Evolutionary conservation across 2,113 vertebrate species (phyloP).

Genomic region (Chloebia gouldiae): DNA sequence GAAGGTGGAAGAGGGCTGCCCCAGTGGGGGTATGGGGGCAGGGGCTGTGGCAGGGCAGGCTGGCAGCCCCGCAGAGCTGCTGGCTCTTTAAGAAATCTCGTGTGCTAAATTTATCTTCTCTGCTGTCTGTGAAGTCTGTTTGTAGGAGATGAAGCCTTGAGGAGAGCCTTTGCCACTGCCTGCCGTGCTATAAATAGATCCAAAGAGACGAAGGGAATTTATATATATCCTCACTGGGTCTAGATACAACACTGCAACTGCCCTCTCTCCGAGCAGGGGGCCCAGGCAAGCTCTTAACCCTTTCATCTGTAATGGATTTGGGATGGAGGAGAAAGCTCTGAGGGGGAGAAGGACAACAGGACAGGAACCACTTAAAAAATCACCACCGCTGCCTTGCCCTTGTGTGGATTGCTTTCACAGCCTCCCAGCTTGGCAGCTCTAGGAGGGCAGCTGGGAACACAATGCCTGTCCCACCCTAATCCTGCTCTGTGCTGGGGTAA

Average conservation of each 20-base stretch:
- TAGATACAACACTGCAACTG: conserved; percentile 54
- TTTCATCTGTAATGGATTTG: neutral
- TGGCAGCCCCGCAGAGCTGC: neutral
- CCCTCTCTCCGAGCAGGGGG: conserved; percentile 34
- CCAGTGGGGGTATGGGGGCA: neutral
- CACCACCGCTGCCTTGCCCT: neutral
- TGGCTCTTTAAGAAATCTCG: conserved; percentile 61
- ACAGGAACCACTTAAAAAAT: conserved; percentile 2
- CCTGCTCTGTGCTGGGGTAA: neutral
- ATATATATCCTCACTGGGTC: conserved; percentile 57
- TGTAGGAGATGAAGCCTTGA: conserved; percentile 67
- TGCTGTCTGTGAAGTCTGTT: conserved; percentile 63
- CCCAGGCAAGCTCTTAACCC: conserved; percentile 48
- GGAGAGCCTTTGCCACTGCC: conserved; percentile 60
- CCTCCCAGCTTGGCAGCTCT: neutral
- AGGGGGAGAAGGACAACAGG: neutral
- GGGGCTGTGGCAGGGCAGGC: neutral
- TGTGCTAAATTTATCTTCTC: conserved; percentile 65
- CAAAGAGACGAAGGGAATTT: conserved; percentile 45
- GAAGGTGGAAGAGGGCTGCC: neutral
- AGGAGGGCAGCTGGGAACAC: neutral
- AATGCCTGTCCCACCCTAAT: neutral
- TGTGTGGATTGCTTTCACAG: neutral
- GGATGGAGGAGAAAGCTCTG: neutral
- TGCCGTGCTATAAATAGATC: conserved; percentile 55